phyloP scores from a whole-genome alignment of 2,888 invertebrate species.

The Falcaria lacertinaria region DNA sequence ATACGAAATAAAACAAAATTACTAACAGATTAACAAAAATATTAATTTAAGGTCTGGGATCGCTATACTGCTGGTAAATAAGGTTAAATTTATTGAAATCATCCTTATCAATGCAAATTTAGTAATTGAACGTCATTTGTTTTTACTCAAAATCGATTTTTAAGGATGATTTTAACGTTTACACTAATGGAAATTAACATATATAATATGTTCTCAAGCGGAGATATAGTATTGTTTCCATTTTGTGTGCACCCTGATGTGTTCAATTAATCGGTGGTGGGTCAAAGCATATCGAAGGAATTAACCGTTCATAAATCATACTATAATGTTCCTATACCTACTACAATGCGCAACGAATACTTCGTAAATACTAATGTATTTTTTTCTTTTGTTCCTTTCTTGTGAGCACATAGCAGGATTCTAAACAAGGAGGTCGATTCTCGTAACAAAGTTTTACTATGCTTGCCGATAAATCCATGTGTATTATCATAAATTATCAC shows the following conservation, averaged over 20 bases:
- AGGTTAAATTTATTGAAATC: constrained; percentile 8
- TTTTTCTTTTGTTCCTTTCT: constrained; percentile 70
- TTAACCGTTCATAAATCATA: constrained; percentile 28
- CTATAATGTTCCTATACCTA: no score
- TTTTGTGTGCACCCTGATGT: constrained; percentile 2
- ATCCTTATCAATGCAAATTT: constrained; percentile 9
- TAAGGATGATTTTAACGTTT: constrained; percentile 20
- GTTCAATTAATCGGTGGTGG: constrained; percentile 47
- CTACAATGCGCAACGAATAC: constrained; percentile 39
- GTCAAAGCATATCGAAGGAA: constrained; percentile 31
- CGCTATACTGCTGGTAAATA: constrained; percentile 15
- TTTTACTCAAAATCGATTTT: constrained; percentile 1
- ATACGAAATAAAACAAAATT: constrained; percentile 12
- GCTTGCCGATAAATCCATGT: constrained; percentile 71
- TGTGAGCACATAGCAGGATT: constrained; percentile 78
- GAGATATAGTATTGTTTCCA: background rate
- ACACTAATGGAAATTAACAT: constrained; percentile 16
- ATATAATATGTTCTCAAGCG: background rate
- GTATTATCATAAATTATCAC: constrained; percentile 54
- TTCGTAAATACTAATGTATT: constrained; percentile 72
- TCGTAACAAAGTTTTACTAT: constrained; percentile 72
- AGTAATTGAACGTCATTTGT: constrained; percentile 3
- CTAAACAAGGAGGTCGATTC: constrained; percentile 75
- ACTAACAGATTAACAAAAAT: constrained; percentile 11
- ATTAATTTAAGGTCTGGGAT: constrained; percentile 17